Base-by-base conservation (phyloP, 1,140 invertebrate genomes). In the Neotoxoptera formosana region DNA sequence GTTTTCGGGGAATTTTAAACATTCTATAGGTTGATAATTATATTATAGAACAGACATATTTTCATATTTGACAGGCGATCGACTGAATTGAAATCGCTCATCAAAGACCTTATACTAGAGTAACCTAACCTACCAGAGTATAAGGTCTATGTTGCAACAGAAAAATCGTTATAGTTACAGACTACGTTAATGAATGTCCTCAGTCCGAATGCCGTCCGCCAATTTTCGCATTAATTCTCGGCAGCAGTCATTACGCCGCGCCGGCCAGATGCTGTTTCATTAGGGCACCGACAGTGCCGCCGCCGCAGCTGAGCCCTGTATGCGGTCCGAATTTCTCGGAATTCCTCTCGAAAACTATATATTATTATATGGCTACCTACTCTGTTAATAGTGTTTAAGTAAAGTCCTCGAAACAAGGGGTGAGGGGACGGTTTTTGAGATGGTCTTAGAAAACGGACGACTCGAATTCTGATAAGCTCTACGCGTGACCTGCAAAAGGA, bases 211-310 rank as follows among this genome's bases (percentile, higher is more conserved):
- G 11, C 30, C 30, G n/a, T 47, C 41, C 84, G 84, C 9, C 41
- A 86, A 47, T 86, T 25, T 47, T 30, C 41, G n/a, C n/a, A 86
- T 86, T 86, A 47, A 86, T 86, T 86, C 36, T 86, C 45, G 41
- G 11, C 17, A 45, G 41, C 30, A 45, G 45, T 86, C 84, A 47
- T 86, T 86, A 47, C 84, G 25, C 14, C 14, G 17, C 17, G 60
- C 30, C 11, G 14, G n/a, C 14, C 60, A 76, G 14, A 30, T 76
- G 60, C 14, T 30, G 84, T 86, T 86, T 86, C 30, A 47, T 86
- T 86, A 47, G 14, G 25, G 41, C 23, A 25, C 21, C 7, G 23
- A 6, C 9, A 36, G 36, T 41, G 8, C 41, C 47, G 11, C 47
- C 47, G 51, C 41, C 21, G 41, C 36, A 86, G 30, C 60, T 76